These are phyloP conservation scores for Rhogogaster chlorosoma DNA, from an alignment of 2,888 invertebrate genomes.

Conservation along the genomic window DNA sequence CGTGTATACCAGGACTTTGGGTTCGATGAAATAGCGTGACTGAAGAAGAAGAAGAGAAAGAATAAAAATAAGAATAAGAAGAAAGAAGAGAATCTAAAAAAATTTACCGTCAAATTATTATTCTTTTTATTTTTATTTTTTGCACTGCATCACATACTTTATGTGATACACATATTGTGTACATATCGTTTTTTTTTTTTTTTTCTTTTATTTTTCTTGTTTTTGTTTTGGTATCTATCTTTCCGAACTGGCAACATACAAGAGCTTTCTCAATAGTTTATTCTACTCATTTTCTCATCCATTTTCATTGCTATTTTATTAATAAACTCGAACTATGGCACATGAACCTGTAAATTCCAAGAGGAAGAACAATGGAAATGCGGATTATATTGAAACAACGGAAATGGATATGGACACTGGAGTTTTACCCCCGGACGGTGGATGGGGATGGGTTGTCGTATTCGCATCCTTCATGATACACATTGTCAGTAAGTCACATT, in stretches of 20 bases:
- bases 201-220: not conserved
- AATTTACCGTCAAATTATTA: not conserved
- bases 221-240: not conserved
- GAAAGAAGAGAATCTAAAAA: not conserved
- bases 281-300: not conserved
- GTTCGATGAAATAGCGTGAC: not conserved
- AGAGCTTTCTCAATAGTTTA: not conserved
- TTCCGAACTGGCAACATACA: not conserved
- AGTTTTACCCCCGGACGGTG: slow-evolving; percentile 89
- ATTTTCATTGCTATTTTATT: not conserved
- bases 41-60: not conserved
- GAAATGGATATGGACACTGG: slow-evolving; percentile 27
- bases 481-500: slow-evolving; percentile 88
- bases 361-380: slow-evolving; percentile 5
- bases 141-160: not conserved
- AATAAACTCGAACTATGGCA: slow-evolving; percentile 1
- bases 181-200: not conserved
- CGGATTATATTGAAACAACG: slow-evolving; percentile 7
- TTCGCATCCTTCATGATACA: slow-evolving; percentile 98
- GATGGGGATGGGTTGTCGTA: slow-evolving; percentile 97
- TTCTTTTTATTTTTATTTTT: not conserved
- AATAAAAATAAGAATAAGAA: not conserved
- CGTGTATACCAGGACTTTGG: not conserved
- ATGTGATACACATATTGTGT: not conserved
- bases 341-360: slow-evolving; percentile 11